Base-by-base conservation (phyloP, 2,113 vertebrate genomes). In the Lamprologus tigripictilis region DNA sequence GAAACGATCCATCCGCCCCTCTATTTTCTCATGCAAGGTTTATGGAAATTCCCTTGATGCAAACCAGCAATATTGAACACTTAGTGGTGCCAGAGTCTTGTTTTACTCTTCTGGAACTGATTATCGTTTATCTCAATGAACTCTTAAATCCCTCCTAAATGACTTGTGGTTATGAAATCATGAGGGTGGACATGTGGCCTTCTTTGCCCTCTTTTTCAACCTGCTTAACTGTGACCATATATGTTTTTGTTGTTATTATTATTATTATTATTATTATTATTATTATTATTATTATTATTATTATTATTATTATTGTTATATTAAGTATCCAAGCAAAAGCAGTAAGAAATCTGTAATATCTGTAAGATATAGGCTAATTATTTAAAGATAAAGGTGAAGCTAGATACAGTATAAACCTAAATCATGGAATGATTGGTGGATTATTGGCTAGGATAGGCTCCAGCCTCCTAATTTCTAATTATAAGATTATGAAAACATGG, bases 171-270 rank as follows among this genome's bases (percentile, higher is more conserved):
- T 73, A 26, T 73, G 40, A 73, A 73, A 45, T 23, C 40, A 73
- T 45, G 13, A 73, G 66, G 3, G 4, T 26, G 21, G 5, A 73
- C 68, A 73, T 28, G 13, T 45, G 68, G 40, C 68, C 21, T 71
- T 23, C 37, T 42, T 42, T 42, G 13, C 12, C 37, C 21, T 42
- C 21, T 42, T 23, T 71, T 42, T 42, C 42, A 42, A 26, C 37
- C 13, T 14, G 35, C 37, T 71, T 23, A 42, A 13, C 19, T 37
- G 66, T 45, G 12, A 71, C 13, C 37, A 71, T 42, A 21, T 68
- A 71, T 73, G 12, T 71, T 42, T 0, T 71, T 73, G 1, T 42
- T 40, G 0, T 14, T 40, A 0, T 66, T 66, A 0, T 35, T 66
- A 2, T 66, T 37, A n/a, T 66, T 63, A 16, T 14, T 61, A 61